These are phyloP conservation scores for Bettongia penicillata DNA, from an alignment of 2,113 vertebrate genomes.

Conservation along the genomic window DNA sequence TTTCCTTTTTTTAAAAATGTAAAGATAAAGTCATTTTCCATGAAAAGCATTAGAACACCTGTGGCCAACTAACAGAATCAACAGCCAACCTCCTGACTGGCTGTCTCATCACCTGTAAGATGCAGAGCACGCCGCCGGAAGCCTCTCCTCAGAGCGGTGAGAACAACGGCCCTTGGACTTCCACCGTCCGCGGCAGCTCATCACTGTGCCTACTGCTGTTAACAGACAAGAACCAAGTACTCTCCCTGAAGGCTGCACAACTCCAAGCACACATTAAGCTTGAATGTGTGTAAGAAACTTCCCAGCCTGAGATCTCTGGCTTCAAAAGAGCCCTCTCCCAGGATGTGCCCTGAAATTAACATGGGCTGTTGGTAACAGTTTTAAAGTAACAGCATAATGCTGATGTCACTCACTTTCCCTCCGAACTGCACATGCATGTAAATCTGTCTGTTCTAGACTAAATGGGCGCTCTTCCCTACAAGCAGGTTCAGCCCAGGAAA, in stretches of 20 bases:
- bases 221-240: too few species aligned
- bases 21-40: background rate
- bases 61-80: background rate
- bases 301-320: background rate
- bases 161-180: background rate
- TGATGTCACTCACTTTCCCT: too few species aligned
- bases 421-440: too few species aligned
- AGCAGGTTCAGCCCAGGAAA: slow-evolving; percentile 9
- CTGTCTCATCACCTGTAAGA: background rate
- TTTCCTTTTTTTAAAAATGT: too few species aligned
- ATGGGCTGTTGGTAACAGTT: too few species aligned
- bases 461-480: slow-evolving; percentile 4
- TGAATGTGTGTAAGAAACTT: background rate
- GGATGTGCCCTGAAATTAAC: too few species aligned
- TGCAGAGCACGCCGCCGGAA: background rate
- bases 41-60: background rate
- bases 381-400: too few species aligned
- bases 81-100: background rate
- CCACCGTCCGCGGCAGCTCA: too few species aligned
- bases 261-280: background rate
- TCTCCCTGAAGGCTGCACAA: too few species aligned
- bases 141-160: background rate
- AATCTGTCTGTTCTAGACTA: background rate
- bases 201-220: too few species aligned
- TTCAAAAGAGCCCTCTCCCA: too few species aligned